phyloP scores from a whole-genome alignment of 2,113 vertebrate species.

The Ahaetulla prasina region DNA sequence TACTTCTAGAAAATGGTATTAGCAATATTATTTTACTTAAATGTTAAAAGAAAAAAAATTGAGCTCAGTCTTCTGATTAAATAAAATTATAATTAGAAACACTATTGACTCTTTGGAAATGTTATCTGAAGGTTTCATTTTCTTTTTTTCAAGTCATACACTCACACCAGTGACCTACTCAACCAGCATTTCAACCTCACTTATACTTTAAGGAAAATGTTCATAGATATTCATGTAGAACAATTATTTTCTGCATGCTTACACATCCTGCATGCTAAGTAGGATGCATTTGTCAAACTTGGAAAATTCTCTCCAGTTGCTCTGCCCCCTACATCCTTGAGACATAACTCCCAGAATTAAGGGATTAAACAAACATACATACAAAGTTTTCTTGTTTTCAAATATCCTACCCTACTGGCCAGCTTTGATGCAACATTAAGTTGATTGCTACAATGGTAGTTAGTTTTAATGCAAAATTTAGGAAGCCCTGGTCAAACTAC shows the following conservation, averaged over 20 bases:
- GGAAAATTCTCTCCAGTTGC: background rate
- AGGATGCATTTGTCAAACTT: background rate
- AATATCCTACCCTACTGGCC: background rate
- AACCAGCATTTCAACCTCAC: background rate
- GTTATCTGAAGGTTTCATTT: background rate
- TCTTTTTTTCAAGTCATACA: background rate
- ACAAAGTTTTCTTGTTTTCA: background rate
- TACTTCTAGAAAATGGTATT: background rate
- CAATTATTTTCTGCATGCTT: background rate
- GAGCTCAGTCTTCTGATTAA: background rate
- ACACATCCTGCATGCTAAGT: background rate
- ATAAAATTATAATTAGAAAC: background rate
- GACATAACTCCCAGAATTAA: background rate
- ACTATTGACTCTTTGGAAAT: background rate
- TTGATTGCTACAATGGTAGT: background rate
- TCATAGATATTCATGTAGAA: background rate
- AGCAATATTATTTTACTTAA: background rate
- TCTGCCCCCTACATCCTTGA: background rate
- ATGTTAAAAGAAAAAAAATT: background rate
- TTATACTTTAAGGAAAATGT: background rate
- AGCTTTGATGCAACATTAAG: background rate
- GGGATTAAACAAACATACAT: background rate
- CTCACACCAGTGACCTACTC: background rate
- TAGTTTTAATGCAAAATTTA: background rate
- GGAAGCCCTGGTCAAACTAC: background rate